Evolutionary conservation across 2,888 invertebrate species (phyloP).

Genomic region (Odontocerum albicorne): DNA sequence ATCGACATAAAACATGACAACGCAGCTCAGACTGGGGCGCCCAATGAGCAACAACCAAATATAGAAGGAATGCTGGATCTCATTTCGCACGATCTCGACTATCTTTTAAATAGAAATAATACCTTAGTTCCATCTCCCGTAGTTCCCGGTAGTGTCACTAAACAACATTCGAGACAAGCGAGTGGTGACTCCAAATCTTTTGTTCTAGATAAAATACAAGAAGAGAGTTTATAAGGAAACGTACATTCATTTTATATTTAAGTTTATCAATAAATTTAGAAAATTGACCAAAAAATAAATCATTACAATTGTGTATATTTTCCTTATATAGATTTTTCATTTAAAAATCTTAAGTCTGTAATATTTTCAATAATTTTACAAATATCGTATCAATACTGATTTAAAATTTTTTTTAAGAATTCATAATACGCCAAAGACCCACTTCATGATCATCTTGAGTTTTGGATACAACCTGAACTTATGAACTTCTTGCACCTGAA

Average conservation of each 20-base stretch:
- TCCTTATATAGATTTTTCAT: neutral
- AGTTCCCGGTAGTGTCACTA: conserved; percentile 7
- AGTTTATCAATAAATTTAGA: neutral
- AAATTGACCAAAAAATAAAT: neutral
- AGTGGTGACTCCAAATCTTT: conserved; percentile 29
- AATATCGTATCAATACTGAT: too few species aligned
- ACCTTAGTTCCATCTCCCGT: conserved; percentile 37
- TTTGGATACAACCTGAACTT: neutral
- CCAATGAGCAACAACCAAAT: conserved; percentile 46
- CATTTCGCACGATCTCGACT: conserved; percentile 81
- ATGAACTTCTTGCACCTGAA: too few species aligned
- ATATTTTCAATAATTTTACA: too few species aligned
- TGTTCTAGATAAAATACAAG: conserved; percentile 33
- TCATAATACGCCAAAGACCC: too few species aligned
- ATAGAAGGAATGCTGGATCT: conserved; percentile 73
- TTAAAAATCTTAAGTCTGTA: neutral
- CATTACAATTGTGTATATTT: neutral
- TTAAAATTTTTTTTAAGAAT: too few species aligned
- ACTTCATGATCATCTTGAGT: neutral
- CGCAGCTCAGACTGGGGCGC: conserved; percentile 45
- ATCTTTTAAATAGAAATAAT: conserved; percentile 70
- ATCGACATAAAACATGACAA: conserved; percentile 41
- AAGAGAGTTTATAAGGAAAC: conserved; percentile 31
- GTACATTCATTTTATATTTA: neutral
- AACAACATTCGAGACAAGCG: conserved; percentile 24